Evolutionary conservation across 2,113 vertebrate genomes (phyloP), one percentile per base, ranked within the genome.

Genomic region (Coregonus clupeaformis): DNA sequence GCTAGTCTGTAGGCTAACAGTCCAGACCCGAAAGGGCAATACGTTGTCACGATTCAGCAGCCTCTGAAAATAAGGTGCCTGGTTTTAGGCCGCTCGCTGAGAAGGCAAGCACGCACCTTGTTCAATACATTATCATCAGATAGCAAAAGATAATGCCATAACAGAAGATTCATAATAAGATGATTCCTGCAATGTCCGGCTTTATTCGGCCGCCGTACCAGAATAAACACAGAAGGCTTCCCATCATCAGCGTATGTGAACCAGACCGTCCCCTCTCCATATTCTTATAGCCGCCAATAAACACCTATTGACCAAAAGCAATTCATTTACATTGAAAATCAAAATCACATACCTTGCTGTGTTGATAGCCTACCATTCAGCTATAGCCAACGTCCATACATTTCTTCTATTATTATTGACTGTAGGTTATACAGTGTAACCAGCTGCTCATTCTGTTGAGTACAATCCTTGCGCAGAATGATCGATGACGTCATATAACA

Each of bases 401-500:
- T 32, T 3, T 66, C 18, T 30, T 18, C 5, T 18, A 30, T 16
- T 36, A 3, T 30, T 29, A 18, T 27, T 18, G 9, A 12, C 9
- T 42, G 27, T 27, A 42, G 29, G 14, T 29, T 9, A 45, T n/a
- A 59, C 69, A 9, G 24, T 29, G n/a, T 22, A 76, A 75, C 74
- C 85, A 85, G 85, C 85, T 82, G 85, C 81, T 74, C 24, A 13
- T 47, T 77, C 64, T 62, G 14, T 5, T 7, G 68, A 42, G 11
- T 42, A 42, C 36, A 42, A 68, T 69, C 73, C 63, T 59, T 55
- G 66, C 77, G 3, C 30, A 36, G 1, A 62, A 42, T 22, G 13
- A 60, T 72, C 29, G 67, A 42, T 82, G 85, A 86, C 85, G 85
- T 88, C 85, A 85, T 2, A 4, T 22, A 42, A 30, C 29, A n/a